Base-by-base conservation (phyloP, 37 sponge, comb jelly and placozoan genomes). In the Eunapius fragilis region DNA sequence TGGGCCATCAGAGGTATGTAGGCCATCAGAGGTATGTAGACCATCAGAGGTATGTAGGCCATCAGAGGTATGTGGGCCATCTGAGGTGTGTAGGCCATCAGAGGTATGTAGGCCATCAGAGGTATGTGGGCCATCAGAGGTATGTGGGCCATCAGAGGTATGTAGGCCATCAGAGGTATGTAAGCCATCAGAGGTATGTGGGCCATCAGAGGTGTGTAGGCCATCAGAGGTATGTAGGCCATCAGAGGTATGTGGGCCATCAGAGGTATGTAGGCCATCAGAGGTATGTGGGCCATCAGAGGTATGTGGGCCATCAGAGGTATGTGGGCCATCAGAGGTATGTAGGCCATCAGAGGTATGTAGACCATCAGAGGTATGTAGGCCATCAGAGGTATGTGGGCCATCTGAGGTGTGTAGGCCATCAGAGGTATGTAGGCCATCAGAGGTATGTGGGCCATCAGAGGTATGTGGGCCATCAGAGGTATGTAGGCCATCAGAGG, bases 1-100 rank as follows among this genome's bases (percentile, higher is more conserved):
- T n/a, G n/a, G n/a, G n/a, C n/a, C n/a, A n/a, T n/a, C n/a, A 31
- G 74, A 82, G 76, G 87, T 85, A 22, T 34, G 77, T 74, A 9
- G 30, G 23, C 34, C 47, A 78, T 4, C 22, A 58, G 41, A 41
- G 3, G 41, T 11, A 17, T n/a, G n/a, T n/a, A n/a, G n/a, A n/a
- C n/a, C n/a, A n/a, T n/a, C n/a, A 31, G 74, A 82, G 76, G 87
- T 85, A 22, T 34, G 77, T 74, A 9, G 30, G 23, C 34, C 47
- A 78, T 4, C 22, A 58, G 41, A 41, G 3, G 41, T 11, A 17
- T n/a, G n/a, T n/a, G n/a, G n/a, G n/a, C n/a, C n/a, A n/a, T n/a
- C n/a, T n/a, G n/a, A n/a, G n/a, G n/a, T n/a, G n/a, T n/a, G n/a
- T n/a, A n/a, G n/a, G n/a, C n/a, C n/a, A n/a, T n/a, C n/a, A 31